Percentiles rank a stretch among this genome's conserved stretches.
Conservation (phyloP, 2,113 vertebrate genomes). For the Salvelinus sp. region DNA sequence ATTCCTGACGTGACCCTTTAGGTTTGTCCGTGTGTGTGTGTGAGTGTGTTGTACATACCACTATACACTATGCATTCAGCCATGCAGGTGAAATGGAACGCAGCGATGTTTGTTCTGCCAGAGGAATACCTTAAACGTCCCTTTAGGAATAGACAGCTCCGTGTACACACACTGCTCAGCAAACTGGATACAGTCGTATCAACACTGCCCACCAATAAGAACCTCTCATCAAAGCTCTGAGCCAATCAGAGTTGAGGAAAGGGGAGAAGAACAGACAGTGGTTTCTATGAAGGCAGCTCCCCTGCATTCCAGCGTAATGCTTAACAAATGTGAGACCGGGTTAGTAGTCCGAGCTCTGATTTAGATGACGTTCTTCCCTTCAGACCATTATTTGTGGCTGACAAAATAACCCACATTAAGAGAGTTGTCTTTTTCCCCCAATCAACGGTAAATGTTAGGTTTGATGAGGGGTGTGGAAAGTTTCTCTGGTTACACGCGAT, state of each 20-base stretch:
- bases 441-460: constrained; percentile 19
- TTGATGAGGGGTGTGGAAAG: constrained; percentile 33
- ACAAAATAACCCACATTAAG: constrained; percentile 30
- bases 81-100: too few relatives aligned
- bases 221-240: constrained; percentile 35
- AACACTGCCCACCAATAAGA: constrained; percentile 16
- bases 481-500: constrained; percentile 3
- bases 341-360: constrained; percentile 10
- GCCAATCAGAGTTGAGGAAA: constrained; percentile 35
- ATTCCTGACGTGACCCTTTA: not conserved
- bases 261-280: constrained; percentile 34
- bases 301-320: constrained; percentile 45
- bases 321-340: constrained; percentile 50
- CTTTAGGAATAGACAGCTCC: not conserved
- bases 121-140: not conserved
- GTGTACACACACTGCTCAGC: not conserved
- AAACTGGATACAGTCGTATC: constrained; percentile 19
- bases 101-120: too few relatives aligned
- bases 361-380: constrained; percentile 31
- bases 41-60: too few relatives aligned
- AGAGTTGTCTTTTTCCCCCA: constrained; percentile 23
- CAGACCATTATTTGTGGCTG: constrained; percentile 26
- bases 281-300: constrained; percentile 21
- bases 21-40: too few relatives aligned
- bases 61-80: too few relatives aligned